Evolutionary conservation across 2,797 vertebrate species (phyloP).

Genomic region (Chelmon rostratus): DNA sequence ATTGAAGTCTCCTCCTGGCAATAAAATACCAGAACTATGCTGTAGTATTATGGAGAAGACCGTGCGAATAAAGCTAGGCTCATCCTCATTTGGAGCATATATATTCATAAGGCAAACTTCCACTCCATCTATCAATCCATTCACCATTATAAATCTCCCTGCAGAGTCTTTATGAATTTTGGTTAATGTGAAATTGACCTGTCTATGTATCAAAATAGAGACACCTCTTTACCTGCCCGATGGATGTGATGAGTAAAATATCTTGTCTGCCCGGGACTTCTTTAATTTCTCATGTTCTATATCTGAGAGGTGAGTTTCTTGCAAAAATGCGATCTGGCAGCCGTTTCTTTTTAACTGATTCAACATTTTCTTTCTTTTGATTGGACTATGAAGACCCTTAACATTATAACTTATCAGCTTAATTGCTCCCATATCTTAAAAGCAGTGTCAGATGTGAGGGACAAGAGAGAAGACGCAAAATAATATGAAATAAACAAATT

Average conservation of each 20-base stretch:
- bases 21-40: not conserved
- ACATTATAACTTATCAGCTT: conserved; percentile 2
- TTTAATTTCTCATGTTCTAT: not conserved
- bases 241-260: not conserved
- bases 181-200: not conserved
- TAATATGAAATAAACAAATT: no score
- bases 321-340: not conserved
- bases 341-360: not conserved
- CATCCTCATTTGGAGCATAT: not conserved
- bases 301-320: not conserved
- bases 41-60: not conserved
- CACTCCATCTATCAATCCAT: no score
- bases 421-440: not conserved
- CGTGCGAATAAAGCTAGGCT: not conserved
- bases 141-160: not conserved
- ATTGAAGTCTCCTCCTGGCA: not conserved
- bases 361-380: not conserved
- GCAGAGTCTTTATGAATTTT: not conserved
- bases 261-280: not conserved
- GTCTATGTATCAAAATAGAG: not conserved
- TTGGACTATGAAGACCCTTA: not conserved
- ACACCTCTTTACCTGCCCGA: not conserved
- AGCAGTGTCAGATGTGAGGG: no score
- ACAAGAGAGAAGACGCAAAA: no score
- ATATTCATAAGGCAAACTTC: not conserved